Evolutionary conservation across 2,113 vertebrate species (phyloP).

Genomic region (Percina caprodes): DNA sequence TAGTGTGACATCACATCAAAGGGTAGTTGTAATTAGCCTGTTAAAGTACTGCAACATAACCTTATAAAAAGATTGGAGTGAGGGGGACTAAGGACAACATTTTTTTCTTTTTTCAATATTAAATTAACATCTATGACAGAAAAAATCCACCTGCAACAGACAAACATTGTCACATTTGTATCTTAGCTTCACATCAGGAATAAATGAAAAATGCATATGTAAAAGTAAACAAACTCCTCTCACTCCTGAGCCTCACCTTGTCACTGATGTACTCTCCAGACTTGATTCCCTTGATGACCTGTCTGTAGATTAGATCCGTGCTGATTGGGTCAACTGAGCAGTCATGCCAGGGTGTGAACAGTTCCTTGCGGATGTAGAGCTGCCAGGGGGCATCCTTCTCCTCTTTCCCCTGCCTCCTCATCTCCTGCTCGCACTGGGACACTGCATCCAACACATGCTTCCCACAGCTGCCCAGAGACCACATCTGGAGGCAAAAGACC

Average conservation of each 20-base stretch:
- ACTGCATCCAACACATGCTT: slow-evolving; percentile 92
- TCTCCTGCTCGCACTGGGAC: slow-evolving; percentile 93
- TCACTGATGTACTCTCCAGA: slow-evolving; percentile 89
- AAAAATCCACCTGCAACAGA: background rate
- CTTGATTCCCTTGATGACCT: slow-evolving; percentile 88
- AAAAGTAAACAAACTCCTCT: background rate
- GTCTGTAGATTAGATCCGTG: slow-evolving; percentile 93
- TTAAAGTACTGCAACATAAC: background rate
- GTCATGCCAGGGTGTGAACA: slow-evolving; percentile 94
- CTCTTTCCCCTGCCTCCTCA: slow-evolving; percentile 81
- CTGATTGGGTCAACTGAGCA: slow-evolving; percentile 85
- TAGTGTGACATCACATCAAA: background rate
- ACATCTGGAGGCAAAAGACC: slow-evolving; percentile 82
- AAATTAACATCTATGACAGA: background rate
- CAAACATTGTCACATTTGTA: background rate
- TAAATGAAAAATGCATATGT: background rate
- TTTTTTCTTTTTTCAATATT: background rate
- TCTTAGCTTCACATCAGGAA: background rate
- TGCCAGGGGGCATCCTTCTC: slow-evolving; percentile 89
- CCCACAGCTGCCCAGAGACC: slow-evolving; percentile 89
- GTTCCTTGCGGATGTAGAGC: slow-evolving; percentile 91
- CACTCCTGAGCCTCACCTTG: slow-evolving; percentile 83
- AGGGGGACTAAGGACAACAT: background rate
- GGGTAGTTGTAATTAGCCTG: background rate
- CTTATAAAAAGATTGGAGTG: background rate